phyloP scores from a whole-genome alignment of 2,888 invertebrate species.

The Patella depressa region DNA sequence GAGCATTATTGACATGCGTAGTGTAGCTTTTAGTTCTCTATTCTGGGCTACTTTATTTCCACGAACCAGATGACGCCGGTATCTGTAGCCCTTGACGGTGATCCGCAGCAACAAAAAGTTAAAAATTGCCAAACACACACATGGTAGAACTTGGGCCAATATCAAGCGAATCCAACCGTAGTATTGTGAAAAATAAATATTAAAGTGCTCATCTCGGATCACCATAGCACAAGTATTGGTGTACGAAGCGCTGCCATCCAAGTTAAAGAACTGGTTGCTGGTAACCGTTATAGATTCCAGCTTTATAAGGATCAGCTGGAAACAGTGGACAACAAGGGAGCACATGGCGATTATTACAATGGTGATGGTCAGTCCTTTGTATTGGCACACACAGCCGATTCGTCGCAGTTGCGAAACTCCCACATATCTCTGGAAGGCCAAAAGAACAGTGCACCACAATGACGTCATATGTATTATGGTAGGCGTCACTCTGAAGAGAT shows the following conservation, averaged over 20 bases:
- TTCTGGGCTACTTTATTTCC: slow-evolving; percentile 18
- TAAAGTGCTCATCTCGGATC: background rate
- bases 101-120: slow-evolving; percentile 19
- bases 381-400: background rate
- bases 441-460: slow-evolving; percentile 25
- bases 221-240: slow-evolving; percentile 22
- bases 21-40: slow-evolving; percentile 11
- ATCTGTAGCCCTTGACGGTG: slow-evolving; percentile 21
- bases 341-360: background rate
- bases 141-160: slow-evolving; percentile 25
- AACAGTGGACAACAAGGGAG: slow-evolving; percentile 14
- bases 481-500: slow-evolving; percentile 18
- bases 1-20: slow-evolving; percentile 21
- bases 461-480: slow-evolving; percentile 21
- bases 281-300: slow-evolving; percentile 17
- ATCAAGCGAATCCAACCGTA: slow-evolving; percentile 24
- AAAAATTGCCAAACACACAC: slow-evolving; percentile 12
- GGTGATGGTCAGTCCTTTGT: slow-evolving; percentile 10
- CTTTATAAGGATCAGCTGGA: slow-evolving; percentile 12
- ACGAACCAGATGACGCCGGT: slow-evolving; percentile 21
- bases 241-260: background rate
- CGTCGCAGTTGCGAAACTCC: slow-evolving; percentile 14
- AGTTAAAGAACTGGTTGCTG: slow-evolving; percentile 11
- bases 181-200: slow-evolving; percentile 13
- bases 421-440: slow-evolving; percentile 23